Conservation (phyloP, 2,888 invertebrate genomes). For the Tenodera sinensis region DNA sequence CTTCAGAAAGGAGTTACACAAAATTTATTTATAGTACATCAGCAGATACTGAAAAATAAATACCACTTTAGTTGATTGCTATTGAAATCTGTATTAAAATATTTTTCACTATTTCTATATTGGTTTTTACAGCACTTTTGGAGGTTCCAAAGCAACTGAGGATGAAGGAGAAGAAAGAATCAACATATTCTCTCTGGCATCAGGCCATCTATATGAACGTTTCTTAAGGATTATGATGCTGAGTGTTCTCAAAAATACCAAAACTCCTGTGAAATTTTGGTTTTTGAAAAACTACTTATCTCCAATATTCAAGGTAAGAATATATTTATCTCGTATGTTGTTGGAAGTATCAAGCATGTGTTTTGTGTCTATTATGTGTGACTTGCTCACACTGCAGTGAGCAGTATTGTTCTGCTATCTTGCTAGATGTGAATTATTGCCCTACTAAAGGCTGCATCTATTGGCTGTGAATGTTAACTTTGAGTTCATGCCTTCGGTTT, state of each 20-base stretch:
- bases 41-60: no score
- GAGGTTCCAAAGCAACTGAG: constrained; percentile 47
- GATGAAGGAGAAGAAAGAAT: constrained; percentile 68
- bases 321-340: background rate
- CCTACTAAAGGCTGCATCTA: no score
- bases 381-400: no score
- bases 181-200: constrained; percentile 97
- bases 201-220: constrained; percentile 96
- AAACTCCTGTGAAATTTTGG: constrained; percentile 98
- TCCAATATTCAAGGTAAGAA: constrained; percentile 80
- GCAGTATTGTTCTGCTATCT: no score
- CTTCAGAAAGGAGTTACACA: no score
- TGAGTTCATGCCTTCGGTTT: no score
- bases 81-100: no score
- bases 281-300: constrained; percentile 98
- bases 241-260: constrained; percentile 92
- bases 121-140: constrained; percentile 51
- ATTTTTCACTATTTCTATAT: background rate
- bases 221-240: constrained; percentile 98
- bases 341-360: background rate
- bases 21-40: no score
- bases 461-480: no score
- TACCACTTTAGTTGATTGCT: no score
- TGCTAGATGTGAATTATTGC: no score
- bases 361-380: no score